Base-by-base conservation (phyloP, 2,888 invertebrate genomes). In the Mantis religiosa region DNA sequence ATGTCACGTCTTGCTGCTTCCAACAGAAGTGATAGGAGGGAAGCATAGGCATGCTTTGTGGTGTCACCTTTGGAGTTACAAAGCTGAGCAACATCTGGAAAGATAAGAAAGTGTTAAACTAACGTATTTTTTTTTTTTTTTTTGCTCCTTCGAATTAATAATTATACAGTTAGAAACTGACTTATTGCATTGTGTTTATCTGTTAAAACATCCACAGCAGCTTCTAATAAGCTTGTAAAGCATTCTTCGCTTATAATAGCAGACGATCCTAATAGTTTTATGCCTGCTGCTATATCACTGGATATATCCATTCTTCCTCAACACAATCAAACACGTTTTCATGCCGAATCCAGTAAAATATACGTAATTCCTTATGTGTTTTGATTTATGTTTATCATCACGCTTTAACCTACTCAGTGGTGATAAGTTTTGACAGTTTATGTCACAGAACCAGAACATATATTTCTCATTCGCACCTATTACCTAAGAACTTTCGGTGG, bases 1-100 rank as follows among this genome's bases (percentile, higher is more conserved):
- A 91, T 91, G 90, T 92, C 91, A 30, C 92, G 91, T 28, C 92
- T 91, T 28, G 92, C 92, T 85, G 92, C 91, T 90, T 93, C 93
- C 87, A 92, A 89, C 7, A 92, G 91, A 14, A 93, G 90, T 87
- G 92, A 92, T 82, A 91, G 89, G 25, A 93, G 89, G 89, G 92
- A 92, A 28, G 91, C 91, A 88, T 92, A 92, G 0, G 92, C 92
- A 87, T 90, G 90, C 90, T 92, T 93, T 15, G 92, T 89, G 27
- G 91, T 89, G 85, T 92, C 91, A 41, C 92, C 91, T 28, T 91
- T 92, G 1, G 92, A 91, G 82, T 91, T 92, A 87, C 91, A 91
- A 54, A 92, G 89, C 87, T 92, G 91, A 27, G 91, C 88, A 12
- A 92, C 88, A 88, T 88, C 93, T 93, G 88, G 47, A 91, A 90